Conservation (phyloP, 2,113 vertebrate genomes). For the Parotia lawesii region DNA sequence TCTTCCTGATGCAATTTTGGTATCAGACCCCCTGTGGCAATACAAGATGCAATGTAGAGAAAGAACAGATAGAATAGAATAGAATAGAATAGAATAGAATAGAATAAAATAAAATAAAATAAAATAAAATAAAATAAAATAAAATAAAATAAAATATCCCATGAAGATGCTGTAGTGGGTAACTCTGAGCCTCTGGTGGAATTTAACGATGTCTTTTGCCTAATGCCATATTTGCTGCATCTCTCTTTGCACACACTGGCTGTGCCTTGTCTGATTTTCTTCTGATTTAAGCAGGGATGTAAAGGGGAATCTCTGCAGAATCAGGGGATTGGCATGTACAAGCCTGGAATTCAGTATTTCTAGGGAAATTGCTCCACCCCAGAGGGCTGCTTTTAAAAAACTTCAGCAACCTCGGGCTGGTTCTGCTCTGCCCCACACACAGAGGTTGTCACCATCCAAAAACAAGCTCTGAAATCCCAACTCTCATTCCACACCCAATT, state of each 20-base stretch:
- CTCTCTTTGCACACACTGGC: background rate
- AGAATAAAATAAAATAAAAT: background rate
- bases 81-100: background rate
- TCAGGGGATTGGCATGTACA: too few relatives aligned
- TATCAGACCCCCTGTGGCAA: background rate
- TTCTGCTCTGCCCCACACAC: background rate
- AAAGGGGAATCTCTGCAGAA: background rate
- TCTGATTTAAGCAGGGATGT: background rate
- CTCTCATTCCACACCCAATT: background rate
- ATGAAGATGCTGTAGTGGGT: background rate
- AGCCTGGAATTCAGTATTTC: background rate
- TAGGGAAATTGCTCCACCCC: rapidly evolving
- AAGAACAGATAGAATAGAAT: background rate
- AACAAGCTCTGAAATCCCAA: rapidly evolving
- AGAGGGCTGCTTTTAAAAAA: background rate
- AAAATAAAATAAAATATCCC: background rate
- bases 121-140: background rate
- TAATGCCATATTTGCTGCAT: background rate
- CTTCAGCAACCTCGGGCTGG: background rate
- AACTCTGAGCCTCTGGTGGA: background rate
- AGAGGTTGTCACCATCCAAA: background rate
- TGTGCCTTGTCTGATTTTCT: background rate
- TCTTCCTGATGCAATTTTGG: background rate
- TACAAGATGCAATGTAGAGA: background rate
- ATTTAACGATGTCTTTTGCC: background rate